These are phyloP conservation scores for Orestias chungarensis DNA, from an alignment of 2,797 vertebrate species.

Conservation along the genomic window DNA sequence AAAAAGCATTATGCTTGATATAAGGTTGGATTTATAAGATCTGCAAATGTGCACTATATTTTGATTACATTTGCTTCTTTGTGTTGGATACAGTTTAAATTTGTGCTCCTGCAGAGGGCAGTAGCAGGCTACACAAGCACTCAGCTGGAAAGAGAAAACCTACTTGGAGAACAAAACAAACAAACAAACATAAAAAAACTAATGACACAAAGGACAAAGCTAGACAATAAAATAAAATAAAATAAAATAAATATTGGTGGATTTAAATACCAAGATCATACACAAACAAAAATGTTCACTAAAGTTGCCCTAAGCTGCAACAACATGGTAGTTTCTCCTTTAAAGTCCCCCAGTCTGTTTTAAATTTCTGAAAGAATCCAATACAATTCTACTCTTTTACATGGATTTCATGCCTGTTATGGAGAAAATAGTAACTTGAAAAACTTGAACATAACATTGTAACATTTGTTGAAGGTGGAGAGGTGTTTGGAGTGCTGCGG, in stretches of 20 bases:
- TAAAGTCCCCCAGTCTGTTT: not conserved
- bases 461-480: slow-evolving; percentile 39
- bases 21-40: not conserved
- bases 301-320: not conserved
- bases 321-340: not conserved
- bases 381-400: slow-evolving; percentile 9
- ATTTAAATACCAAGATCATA: slow-evolving; percentile 14
- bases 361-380: not conserved
- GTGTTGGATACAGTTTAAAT: slow-evolving; percentile 3
- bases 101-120: slow-evolving; percentile 65
- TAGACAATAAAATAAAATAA: slow-evolving; percentile 20
- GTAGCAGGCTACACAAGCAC: slow-evolving; percentile 49
- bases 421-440: slow-evolving; percentile 21
- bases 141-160: not conserved
- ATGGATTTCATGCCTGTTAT: slow-evolving; percentile 22
- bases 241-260: slow-evolving; percentile 26
- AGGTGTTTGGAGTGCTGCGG: slow-evolving; percentile 45
- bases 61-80: not conserved
- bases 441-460: slow-evolving; percentile 25
- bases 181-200: no score
- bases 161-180: slow-evolving; percentile 23
- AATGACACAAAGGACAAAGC: slow-evolving; percentile 29
- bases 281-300: not conserved
- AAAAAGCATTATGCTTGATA: not conserved
- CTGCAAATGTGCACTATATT: not conserved